phyloP scores from a whole-genome alignment of 1,140 invertebrate species.

The Meloidogyne chitwoodi region DNA sequence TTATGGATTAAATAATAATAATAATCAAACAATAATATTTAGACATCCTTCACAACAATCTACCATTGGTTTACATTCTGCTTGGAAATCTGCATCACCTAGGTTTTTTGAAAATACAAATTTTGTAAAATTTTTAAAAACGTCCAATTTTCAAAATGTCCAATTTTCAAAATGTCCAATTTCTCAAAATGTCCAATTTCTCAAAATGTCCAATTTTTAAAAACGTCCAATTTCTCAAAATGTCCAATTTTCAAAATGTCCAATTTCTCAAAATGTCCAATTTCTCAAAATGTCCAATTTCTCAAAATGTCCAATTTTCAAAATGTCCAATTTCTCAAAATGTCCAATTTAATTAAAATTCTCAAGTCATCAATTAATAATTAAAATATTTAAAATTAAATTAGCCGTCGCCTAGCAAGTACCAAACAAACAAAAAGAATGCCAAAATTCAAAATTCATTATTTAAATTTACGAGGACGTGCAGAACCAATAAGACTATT shows the following conservation, averaged over 20 bases:
- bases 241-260: background rate
- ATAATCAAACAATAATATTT: background rate
- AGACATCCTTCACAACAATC: background rate
- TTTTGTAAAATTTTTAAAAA: background rate
- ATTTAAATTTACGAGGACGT: conserved; percentile 38
- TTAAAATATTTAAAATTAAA: background rate
- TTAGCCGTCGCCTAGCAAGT: background rate
- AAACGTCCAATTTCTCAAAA: too few species aligned
- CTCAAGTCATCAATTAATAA: too few species aligned
- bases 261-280: background rate
- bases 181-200: background rate
- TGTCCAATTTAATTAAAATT: too few species aligned
- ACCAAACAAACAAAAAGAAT: conserved; percentile 14
- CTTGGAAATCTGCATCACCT: background rate
- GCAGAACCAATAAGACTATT: conserved; percentile 39
- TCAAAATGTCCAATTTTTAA: too few species aligned
- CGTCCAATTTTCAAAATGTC: background rate
- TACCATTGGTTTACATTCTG: background rate
- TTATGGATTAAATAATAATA: background rate
- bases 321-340: too few species aligned
- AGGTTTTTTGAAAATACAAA: background rate
- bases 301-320: too few species aligned
- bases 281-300: background rate
- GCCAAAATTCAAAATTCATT: conserved; percentile 42
- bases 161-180: background rate